Conservation (phyloP, 2,888 invertebrate species). For the Drosophila helvetica region DNA sequence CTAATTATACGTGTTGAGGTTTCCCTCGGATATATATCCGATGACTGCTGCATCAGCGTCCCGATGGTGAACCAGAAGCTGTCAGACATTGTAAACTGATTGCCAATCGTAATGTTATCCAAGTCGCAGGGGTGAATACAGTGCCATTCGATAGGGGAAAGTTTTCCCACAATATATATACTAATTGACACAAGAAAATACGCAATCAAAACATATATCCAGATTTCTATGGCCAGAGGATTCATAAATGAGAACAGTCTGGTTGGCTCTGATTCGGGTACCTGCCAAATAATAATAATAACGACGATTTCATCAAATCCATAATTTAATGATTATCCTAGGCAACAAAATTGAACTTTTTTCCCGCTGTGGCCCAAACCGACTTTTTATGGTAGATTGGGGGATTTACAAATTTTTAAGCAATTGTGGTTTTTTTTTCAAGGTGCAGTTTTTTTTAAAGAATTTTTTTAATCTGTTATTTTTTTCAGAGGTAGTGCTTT, state of each 20-base stretch:
- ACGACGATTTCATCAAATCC: background rate
- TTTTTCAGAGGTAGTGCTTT: too few species aligned
- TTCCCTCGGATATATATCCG: conserved; percentile 89
- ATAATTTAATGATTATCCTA: background rate
- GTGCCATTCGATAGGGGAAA: conserved; percentile 92
- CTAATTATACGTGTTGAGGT: conserved; percentile 92
- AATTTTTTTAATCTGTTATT: too few species aligned
- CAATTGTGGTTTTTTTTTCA: too few species aligned
- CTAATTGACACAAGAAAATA: conserved; percentile 91
- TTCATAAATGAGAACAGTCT: conserved; percentile 94
- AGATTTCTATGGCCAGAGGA: conserved; percentile 93
- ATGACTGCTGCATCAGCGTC: conserved; percentile 94
- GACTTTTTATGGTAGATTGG: too few species aligned
- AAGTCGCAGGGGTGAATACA: conserved; percentile 89
- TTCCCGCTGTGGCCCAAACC: too few species aligned
- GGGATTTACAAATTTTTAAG: too few species aligned
- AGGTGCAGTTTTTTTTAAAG: too few species aligned
- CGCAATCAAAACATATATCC: conserved; percentile 92
- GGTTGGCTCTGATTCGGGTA: conserved; percentile 88
- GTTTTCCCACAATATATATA: conserved; percentile 91
- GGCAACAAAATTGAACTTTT: too few species aligned
- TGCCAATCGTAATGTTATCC: conserved; percentile 84
- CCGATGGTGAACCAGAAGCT: conserved; percentile 95
- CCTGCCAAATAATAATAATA: conserved; percentile 83
- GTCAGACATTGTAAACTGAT: conserved; percentile 92